Percentiles rank a stretch among this genome's conserved stretches.
Evolutionary conservation across 2,888 invertebrate genomes (phyloP).

Genomic region (Drosophila hamatofila): DNA sequence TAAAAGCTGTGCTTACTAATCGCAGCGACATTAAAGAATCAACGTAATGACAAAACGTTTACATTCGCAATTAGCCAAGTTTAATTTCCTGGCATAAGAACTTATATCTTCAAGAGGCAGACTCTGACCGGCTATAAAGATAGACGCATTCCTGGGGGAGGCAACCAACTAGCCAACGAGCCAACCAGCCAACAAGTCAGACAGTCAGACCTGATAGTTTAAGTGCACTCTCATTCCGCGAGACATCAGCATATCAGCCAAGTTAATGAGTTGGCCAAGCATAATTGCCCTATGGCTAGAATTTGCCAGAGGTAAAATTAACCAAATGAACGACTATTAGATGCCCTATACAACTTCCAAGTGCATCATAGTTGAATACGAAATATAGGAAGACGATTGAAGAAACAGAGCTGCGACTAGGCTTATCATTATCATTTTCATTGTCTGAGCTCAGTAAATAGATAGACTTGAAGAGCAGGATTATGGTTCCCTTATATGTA

Average conservation of each 20-base stretch:
- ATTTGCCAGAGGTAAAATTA: background rate
- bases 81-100: constrained; percentile 65
- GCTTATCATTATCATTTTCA: no score
- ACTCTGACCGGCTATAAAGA: constrained; percentile 17
- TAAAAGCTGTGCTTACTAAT: constrained; percentile 55
- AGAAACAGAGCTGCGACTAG: background rate
- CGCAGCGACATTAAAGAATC: constrained; percentile 56
- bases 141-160: constrained; percentile 10
- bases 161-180: background rate
- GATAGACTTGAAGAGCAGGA: background rate
- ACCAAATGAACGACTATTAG: constrained; percentile 7
- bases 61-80: constrained; percentile 67
- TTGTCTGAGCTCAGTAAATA: background rate
- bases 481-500: background rate
- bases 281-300: background rate
- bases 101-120: constrained; percentile 5
- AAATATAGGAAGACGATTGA: background rate
- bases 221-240: background rate
- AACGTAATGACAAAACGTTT: constrained; percentile 74
- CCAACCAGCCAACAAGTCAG: background rate
- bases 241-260: constrained; percentile 42
- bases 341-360: constrained; percentile 10
- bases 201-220: background rate
- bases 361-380: background rate
- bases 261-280: constrained; percentile 48